Evolutionary conservation across 2,797 vertebrate genomes (phyloP), one percentile per base, ranked within the genome.

Genomic region (Valencia hispanica): DNA sequence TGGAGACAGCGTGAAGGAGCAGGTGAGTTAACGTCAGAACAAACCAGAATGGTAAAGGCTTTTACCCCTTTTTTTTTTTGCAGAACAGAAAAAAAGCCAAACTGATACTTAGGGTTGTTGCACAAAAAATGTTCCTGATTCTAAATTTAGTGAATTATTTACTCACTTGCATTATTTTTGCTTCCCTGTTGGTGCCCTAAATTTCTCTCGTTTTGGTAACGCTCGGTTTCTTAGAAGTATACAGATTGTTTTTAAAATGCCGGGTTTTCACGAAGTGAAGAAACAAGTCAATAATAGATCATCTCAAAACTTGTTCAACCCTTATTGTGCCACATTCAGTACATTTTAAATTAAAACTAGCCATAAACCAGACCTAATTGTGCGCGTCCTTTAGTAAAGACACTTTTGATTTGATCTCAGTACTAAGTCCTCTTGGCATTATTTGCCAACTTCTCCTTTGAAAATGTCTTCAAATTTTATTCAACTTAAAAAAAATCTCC

Each of bases 1-100:
- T 7, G 98, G 98, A 39, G 98, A 99, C 95, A 99, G 98, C 0
- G 97, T 99, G 84, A 99, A 99, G 89, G 98, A 99, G 63, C 97
- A 99, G 93, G 98, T 98, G 27, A 73, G 82, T 2, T 36, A n/a
- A n/a, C n/a, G n/a, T n/a, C n/a, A n/a, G n/a, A n/a, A n/a, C n/a
- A n/a, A n/a, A n/a, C n/a, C n/a, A n/a, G n/a, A n/a, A n/a, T n/a
- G n/a, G n/a, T n/a, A n/a, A n/a, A n/a, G n/a, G n/a, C n/a, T n/a
- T n/a, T n/a, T n/a, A n/a, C n/a, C 18, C 12, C 11, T 45, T 45
- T 9, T 1, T 17, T 48, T 17, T 17, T 48, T 48, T 32, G 57
- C 27, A 8, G 1, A 3, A 32, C 57, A 32, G 57, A 9, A 43
- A 43, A 32, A 59, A 59, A 30, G 55, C 5, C 27, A 59, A 32